Evolutionary conservation across 2,797 vertebrate species (phyloP), one percentile per base, ranked within the genome.

Genomic region (Oophaga sylvatica): DNA sequence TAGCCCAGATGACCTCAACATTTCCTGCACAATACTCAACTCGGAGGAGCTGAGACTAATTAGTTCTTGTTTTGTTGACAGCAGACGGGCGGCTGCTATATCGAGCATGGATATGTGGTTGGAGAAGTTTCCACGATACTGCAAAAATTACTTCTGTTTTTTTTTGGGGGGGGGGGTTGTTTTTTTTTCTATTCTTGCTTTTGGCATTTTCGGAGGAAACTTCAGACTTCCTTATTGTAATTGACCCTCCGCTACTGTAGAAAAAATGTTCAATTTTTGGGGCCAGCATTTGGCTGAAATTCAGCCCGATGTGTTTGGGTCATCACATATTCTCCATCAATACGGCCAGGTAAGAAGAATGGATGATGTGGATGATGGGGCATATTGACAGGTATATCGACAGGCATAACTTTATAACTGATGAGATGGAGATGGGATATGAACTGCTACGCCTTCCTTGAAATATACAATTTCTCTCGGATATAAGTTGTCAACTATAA

Each of bases 11-110:
- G 35, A 63, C 59, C 31, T 45, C 41, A 22, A 63, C 59, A 80
- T 80, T 80, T 80, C 31, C 79, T n/a, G 57, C 78, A 35, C 17
- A 12, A 80, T 80, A 12, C 77, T 35, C 10, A 60, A 80, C 35
- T 11, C 9, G 17, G 35, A 10, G 20, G 71, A 63, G 45, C 59
- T n/a, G 20, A 41, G 20, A 63, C 31, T 45, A 45, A 80, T 45
- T 45, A 63, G 29, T 80, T 80, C 79, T 63, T 22, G 9, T 59
- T 63, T 62, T 9, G 19, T n/a, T 63, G 78, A 16, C 78, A 22
- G 78, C 29, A 35, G 57, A 41, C 10, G 16, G 75, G 56, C 11
- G 13, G 15, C 57, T 62, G 8, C 29, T 62, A 11, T 62, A 60
- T 10, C 26, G 19, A 19, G 29, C 77, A 79, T 17, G 53, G 56